Evolutionary conservation across 2,888 invertebrate species (phyloP).

Genomic region (Aplocera efformata): DNA sequence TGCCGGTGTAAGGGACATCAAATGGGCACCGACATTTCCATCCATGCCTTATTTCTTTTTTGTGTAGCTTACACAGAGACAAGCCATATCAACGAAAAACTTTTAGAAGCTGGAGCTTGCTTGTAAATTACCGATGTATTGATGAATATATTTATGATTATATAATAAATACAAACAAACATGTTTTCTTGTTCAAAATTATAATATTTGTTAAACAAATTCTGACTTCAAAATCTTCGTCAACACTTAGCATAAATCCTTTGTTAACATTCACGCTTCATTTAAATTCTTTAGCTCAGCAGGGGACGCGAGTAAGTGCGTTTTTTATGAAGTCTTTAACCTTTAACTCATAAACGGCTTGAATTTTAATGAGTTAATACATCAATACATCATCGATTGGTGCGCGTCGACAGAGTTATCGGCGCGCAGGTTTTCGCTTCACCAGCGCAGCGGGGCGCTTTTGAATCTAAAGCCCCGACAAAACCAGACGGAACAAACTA

Average conservation of each 20-base stretch:
- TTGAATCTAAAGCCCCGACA: slow-evolving; percentile 53
- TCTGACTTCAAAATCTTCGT: slow-evolving; percentile 34
- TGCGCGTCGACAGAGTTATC: slow-evolving; percentile 55
- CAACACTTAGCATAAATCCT: slow-evolving; percentile 42
- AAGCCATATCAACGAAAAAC: too few species aligned
- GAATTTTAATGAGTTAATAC: slow-evolving; percentile 75
- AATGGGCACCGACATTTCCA: too few species aligned
- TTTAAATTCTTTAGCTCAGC: slow-evolving; percentile 61
- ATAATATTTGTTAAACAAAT: slow-evolving; percentile 31
- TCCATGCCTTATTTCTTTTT: too few species aligned
- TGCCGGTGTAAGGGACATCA: too few species aligned
- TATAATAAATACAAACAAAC: too few species aligned
- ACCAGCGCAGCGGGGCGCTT: slow-evolving; percentile 59
- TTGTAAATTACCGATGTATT: too few species aligned
- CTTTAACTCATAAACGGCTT: slow-evolving; percentile 66
- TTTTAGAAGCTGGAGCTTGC: too few species aligned
- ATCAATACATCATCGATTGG: slow-evolving; percentile 67
- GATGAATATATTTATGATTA: too few species aligned
- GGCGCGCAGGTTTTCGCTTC: slow-evolving; percentile 62
- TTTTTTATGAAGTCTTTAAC: slow-evolving; percentile 72
- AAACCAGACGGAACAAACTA: slow-evolving; percentile 37
- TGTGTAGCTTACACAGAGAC: too few species aligned
- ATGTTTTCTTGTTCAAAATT: neutral
- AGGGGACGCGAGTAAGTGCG: slow-evolving; percentile 54
- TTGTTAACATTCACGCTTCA: slow-evolving; percentile 53